Percentiles rank a stretch among this genome's conserved stretches.
Evolutionary conservation across 2,888 invertebrate species (phyloP).

Genomic region (Brachyopa scutellaris): DNA sequence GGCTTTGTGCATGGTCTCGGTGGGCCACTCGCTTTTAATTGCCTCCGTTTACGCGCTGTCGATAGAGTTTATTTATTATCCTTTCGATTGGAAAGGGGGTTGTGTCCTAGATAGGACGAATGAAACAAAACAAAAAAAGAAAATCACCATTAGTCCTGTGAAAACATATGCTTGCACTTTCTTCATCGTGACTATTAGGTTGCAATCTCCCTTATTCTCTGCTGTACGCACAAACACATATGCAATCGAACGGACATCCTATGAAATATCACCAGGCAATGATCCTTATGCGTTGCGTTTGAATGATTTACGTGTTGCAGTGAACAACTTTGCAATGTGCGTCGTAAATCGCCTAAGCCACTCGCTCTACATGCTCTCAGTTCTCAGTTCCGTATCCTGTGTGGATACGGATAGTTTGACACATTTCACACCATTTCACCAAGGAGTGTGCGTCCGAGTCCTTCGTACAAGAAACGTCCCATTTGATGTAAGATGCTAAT

Average conservation of each 20-base stretch:
- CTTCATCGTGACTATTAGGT: conserved; percentile 25
- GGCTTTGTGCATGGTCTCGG: conserved; percentile 16
- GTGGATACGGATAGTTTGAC: conserved; percentile 8
- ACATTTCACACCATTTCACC: conserved; percentile 47
- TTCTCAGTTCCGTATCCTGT: conserved; percentile 46
- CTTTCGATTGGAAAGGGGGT: background rate
- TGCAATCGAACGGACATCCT: conserved; percentile 28
- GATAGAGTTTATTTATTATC: conserved; percentile 65
- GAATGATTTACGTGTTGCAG: conserved; percentile 68
- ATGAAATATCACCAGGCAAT: conserved; percentile 61
- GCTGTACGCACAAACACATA: background rate
- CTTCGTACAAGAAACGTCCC: conserved; percentile 62
- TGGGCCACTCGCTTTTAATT: conserved; percentile 59
- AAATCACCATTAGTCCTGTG: background rate
- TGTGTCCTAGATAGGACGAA: background rate
- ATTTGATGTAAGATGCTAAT: conserved; percentile 70
- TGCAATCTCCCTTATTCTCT: too few species aligned
- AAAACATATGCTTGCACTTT: conserved; percentile 38
- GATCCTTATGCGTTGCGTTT: conserved; percentile 64
- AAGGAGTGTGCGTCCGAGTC: background rate
- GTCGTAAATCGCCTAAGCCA: conserved; percentile 60
- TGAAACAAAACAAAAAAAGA: background rate
- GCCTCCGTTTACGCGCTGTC: conserved; percentile 65
- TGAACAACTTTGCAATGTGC: conserved; percentile 57
- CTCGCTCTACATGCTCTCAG: conserved; percentile 38